These are phyloP conservation scores for Pseudomyrmex cubaensis DNA, from an alignment of 1,140 invertebrate genomes.

Conservation along the genomic window DNA sequence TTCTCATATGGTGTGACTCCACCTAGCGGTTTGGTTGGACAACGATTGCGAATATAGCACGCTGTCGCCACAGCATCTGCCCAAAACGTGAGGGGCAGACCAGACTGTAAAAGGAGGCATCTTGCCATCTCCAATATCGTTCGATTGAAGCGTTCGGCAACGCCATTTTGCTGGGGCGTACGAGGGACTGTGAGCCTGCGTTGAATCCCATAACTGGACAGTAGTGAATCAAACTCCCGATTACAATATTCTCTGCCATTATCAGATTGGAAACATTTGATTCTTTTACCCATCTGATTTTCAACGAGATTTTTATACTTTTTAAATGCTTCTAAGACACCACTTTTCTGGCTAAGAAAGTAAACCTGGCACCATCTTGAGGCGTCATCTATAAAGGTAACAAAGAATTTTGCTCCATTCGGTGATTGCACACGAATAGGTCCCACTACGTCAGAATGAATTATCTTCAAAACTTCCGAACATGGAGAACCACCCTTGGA, in stretches of 20 bases:
- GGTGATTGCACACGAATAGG: too few species aligned
- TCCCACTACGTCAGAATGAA: too few species aligned
- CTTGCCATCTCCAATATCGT: too few species aligned
- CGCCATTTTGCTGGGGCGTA: not conserved
- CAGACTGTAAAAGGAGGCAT: not conserved
- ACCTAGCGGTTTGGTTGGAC: not conserved
- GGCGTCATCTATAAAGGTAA: too few species aligned
- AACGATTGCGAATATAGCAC: not conserved
- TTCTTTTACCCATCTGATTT: not conserved
- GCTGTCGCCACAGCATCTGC: not conserved
- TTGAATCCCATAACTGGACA: not conserved
- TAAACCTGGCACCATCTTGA: slow-evolving; percentile 3
- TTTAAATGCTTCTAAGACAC: not conserved
- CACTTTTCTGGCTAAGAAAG: not conserved
- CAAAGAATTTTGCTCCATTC: too few species aligned
- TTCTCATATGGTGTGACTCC: not conserved
- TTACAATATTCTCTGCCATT: not conserved
- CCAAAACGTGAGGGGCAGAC: not conserved
- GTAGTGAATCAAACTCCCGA: not conserved
- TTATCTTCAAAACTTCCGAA: too few species aligned
- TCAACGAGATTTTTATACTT: not conserved
- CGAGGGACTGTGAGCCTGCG: not conserved
- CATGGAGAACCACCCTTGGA: too few species aligned
- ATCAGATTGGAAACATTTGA: not conserved
- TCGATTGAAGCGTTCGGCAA: too few species aligned